Evolutionary conservation across 2,113 vertebrate genomes (phyloP).

Genomic region (Stictonetta naevosa): DNA sequence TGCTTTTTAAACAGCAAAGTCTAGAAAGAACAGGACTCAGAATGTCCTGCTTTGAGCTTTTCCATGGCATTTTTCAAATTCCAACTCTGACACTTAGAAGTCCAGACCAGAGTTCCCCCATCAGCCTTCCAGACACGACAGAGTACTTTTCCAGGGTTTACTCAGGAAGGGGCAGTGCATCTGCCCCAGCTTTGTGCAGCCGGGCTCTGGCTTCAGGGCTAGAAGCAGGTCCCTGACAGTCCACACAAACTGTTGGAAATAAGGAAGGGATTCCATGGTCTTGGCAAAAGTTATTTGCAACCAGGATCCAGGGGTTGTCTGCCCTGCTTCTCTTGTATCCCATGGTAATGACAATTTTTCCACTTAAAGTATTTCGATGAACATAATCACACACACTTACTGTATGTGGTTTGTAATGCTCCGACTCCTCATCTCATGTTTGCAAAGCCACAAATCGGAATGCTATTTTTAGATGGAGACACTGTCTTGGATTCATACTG

Average conservation of each 20-base stretch:
- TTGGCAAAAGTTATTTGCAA: background rate
- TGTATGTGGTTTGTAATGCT: background rate
- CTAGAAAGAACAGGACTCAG: background rate
- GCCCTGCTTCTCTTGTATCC: background rate
- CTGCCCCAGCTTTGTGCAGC: background rate
- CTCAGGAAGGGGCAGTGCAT: background rate
- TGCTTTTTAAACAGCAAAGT: background rate
- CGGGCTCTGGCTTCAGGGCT: background rate
- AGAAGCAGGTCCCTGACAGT: background rate
- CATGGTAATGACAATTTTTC: constrained; percentile 7
- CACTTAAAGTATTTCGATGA: constrained; percentile 26
- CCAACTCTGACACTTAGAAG: background rate
- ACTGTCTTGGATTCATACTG: constrained; percentile 15
- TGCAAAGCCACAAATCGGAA: constrained; percentile 8
- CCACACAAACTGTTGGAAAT: background rate
- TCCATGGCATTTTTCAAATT: background rate
- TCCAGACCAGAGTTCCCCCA: background rate
- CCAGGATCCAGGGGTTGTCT: background rate
- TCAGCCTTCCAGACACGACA: background rate
- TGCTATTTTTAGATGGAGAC: constrained; percentile 46
- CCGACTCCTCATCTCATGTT: background rate
- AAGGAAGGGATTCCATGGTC: background rate
- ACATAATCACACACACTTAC: constrained; percentile 1
- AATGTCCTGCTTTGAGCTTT: background rate
- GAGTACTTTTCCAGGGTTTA: background rate